Base-by-base conservation (phyloP, 2,797 vertebrate genomes). In the Ataeniobius toweri region DNA sequence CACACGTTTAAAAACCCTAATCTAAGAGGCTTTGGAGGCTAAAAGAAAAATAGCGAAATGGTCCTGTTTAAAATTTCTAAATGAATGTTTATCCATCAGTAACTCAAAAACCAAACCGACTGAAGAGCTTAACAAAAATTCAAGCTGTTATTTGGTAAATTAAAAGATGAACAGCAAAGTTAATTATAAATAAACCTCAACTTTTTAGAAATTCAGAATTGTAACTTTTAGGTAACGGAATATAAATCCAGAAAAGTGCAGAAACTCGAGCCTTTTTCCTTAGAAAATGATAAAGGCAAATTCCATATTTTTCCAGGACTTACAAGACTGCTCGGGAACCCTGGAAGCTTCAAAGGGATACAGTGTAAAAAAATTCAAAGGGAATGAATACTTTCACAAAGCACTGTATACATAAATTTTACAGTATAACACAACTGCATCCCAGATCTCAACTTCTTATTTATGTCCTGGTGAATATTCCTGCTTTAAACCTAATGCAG, bases 401-500 rank as follows among this genome's bases (percentile, higher is more conserved):
- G 13, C 24, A 26, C 24, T 26, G 6, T n/a, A 46, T 69, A 13
- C 50, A 48, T 20, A 63, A 76, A 48, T 2, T 51, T n/a, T 10
- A 46, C 16, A 72, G 56, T 53, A 69, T 59, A 36, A 36, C 14
- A 67, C 2, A 58, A 71, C 48, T 61, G 50, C 5, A 28, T 13
- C 55, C 28, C 26, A 78, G 46, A 73, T 24, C 12, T 79, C 22
- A 48, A 41, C n/a, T 58, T 69, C 39, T 46, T 46, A 70, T n/a
- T 28, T 16, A 55, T 12, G 14, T 68, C 65, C 65, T n/a, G 39
- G 22, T n/a, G 22, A 44, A 68, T 13, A 68, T 44, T 69, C 13
- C 26, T 26, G 24, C 13, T 26, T 69, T 48, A 48, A 36, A 48
- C 67, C 16, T 26, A 46, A 69, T 26, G 14, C 44, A 26, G 1